Evolutionary conservation across 2,113 vertebrate genomes (phyloP).

Genomic region (Laticauda laticaudata): DNA sequence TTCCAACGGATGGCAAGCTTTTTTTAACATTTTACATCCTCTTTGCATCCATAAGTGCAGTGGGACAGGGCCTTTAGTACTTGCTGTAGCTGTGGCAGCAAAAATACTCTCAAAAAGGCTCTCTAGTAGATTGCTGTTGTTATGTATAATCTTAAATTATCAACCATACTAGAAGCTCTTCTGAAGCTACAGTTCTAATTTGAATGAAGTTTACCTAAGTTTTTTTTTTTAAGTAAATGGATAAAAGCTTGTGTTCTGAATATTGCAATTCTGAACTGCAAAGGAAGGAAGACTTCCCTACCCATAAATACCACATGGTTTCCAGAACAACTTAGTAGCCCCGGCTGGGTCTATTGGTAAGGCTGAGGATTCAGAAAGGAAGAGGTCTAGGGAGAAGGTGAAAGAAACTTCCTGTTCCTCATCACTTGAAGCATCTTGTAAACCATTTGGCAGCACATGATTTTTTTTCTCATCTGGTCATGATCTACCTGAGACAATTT

Average conservation of each 20-base stretch:
- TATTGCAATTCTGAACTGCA: background rate
- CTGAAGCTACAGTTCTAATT: background rate
- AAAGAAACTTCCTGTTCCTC: background rate
- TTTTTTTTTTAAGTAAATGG: background rate
- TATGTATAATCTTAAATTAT: background rate
- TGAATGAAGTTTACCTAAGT: background rate
- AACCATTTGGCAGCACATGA: background rate
- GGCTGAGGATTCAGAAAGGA: background rate
- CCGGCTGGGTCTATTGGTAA: background rate
- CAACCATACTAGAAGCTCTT: background rate
- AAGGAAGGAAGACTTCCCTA: background rate
- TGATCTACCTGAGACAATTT: background rate
- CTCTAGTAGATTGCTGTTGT: background rate
- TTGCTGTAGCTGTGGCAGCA: background rate
- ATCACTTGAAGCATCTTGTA: background rate
- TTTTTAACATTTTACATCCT: too few relatives aligned
- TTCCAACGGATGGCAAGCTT: too few relatives aligned
- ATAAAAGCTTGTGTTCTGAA: background rate
- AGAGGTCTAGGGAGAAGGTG: background rate
- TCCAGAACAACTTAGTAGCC: background rate
- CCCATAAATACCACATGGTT: background rate
- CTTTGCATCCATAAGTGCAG: too few relatives aligned
- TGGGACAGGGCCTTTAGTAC: background rate
- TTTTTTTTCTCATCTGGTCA: background rate
- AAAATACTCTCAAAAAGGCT: background rate